phyloP scores from a whole-genome alignment of 1,140 invertebrate genomes.

The Drosophila navojoa region DNA sequence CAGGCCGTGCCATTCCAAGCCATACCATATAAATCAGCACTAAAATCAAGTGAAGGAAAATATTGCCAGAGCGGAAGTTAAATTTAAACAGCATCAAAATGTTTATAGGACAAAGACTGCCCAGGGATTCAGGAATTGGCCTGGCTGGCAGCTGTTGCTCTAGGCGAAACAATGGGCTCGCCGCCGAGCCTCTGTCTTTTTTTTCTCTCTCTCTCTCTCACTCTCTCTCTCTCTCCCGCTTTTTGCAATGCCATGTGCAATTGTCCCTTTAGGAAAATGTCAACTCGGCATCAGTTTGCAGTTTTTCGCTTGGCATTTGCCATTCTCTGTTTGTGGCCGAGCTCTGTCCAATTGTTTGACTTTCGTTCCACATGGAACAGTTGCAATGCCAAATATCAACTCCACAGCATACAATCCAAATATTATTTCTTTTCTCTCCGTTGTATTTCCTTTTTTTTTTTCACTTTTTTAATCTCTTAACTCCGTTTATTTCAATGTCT shows the following conservation, averaged over 20 bases:
- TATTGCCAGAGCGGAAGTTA: slow-evolving; percentile 53
- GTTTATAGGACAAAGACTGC: slow-evolving; percentile 34
- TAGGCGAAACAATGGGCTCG: slow-evolving; percentile 56
- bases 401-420: slow-evolving; percentile 12
- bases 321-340: slow-evolving; percentile 46
- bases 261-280: slow-evolving; percentile 53
- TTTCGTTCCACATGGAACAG: slow-evolving; percentile 30
- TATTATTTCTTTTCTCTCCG: slow-evolving; percentile 7
- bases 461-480: slow-evolving; percentile 37
- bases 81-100: slow-evolving; percentile 53
- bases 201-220: slow-evolving; percentile 24
- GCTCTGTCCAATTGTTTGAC: slow-evolving; percentile 31
- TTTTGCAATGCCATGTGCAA: slow-evolving; percentile 43
- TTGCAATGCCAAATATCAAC: slow-evolving; percentile 12
- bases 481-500: slow-evolving; percentile 58
- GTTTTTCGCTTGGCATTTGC: slow-evolving; percentile 29
- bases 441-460: slow-evolving; percentile 19
- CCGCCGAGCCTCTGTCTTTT: slow-evolving; percentile 37
- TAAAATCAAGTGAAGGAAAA: slow-evolving; percentile 46
- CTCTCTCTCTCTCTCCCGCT: slow-evolving; percentile 40
- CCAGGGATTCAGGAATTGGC: background rate
- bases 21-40: slow-evolving; percentile 63
- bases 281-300: slow-evolving; percentile 24
- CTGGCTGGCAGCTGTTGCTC: slow-evolving; percentile 55
- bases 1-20: slow-evolving; percentile 18